phyloP scores from a whole-genome alignment of 2,797 vertebrate species.

The Enteromius afrohamiltoni region DNA sequence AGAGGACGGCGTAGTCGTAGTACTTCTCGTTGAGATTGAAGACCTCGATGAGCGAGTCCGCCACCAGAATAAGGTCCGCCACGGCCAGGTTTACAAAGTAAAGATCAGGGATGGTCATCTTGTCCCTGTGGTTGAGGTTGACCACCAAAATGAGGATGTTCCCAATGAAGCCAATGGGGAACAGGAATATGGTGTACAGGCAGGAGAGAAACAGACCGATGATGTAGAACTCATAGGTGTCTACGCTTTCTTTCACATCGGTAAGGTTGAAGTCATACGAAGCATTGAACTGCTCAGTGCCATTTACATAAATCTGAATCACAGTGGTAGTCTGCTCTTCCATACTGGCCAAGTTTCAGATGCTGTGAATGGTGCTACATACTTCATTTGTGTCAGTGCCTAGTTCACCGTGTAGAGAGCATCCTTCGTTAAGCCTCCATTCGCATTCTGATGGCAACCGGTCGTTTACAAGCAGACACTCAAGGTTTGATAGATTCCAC shows the following conservation, averaged over 20 bases:
- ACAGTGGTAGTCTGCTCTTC: conserved; percentile 76
- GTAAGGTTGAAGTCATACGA: conserved; percentile 77
- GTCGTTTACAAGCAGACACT: conserved; percentile 52
- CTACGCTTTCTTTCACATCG: conserved; percentile 64
- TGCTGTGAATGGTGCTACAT: conserved; percentile 73
- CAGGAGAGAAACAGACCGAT: conserved; percentile 93
- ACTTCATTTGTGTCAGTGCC: conserved; percentile 62
- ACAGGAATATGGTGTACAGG: conserved; percentile 94
- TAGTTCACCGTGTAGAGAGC: conserved; percentile 59
- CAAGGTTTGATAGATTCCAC: conserved; percentile 63
- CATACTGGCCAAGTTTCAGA: conserved; percentile 75
- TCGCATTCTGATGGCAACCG: conserved; percentile 65
- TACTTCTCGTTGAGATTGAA: conserved; percentile 97
- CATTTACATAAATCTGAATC: conserved; percentile 77
- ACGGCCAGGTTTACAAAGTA: conserved; percentile 95
- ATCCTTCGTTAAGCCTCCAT: conserved; percentile 69
- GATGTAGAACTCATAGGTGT: conserved; percentile 84
- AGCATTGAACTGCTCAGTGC: conserved; percentile 76
- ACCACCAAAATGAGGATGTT: conserved; percentile 96
- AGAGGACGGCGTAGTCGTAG: conserved; percentile 93
- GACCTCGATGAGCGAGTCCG: conserved; percentile 96
- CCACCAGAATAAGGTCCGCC: conserved; percentile 94
- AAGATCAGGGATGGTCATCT: conserved; percentile 97
- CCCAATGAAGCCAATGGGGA: conserved; percentile 95
- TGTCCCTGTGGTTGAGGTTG: conserved; percentile 93